Base-by-base conservation (phyloP, 92 coral and sea anemone genomes). In the Anthopleura xanthogrammica region DNA sequence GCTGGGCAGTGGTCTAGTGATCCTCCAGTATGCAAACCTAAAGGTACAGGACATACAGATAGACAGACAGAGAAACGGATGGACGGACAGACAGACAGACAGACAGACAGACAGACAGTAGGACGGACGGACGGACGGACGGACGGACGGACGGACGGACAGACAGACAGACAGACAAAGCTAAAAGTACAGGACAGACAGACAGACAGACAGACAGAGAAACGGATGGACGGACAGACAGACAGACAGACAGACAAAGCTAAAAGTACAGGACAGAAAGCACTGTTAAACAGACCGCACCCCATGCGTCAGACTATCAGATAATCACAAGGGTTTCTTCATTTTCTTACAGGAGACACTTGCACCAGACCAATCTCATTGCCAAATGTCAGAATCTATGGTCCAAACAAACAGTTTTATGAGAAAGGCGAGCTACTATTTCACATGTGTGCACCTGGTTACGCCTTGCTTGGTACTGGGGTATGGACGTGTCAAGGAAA, bases 401-500 rank as follows among this genome's bases (percentile, higher is more conserved):
- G 71, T 42, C 39, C 76, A 14, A 9, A 40, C 24, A 87, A 48
- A 77, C 83, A 82, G 29, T 60, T 72, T 9, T 78, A 91, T 41
- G 55, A 17, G 5, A 75, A 88, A 7, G 90, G 90, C 24, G 83
- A 85, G 13, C 13, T 46, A 36, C 77, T 93, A 29, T 76, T 68
- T 19, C 89, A 86, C 76, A 36, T n/a, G 42, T 93, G 97, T 57
- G 39, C 58, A 29, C 87, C 87, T 57, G 94, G 97, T 14, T 87
- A 88, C 81, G 87, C 42, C 83, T 7, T 77, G 24, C 39, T 62
- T 17, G 91, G 92, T 14, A 13, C 42, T 36, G 64, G 77, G 43
- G 65, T 87, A 72, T 22, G 78, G 3, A 16, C 20, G 16, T 86
- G 87, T 78, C 80, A 58, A 56, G 77, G 86, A 75, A 80, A 84